These are phyloP conservation scores for Leguminivora glycinivorella DNA, from an alignment of 1,140 invertebrate genomes.

Conservation along the genomic window DNA sequence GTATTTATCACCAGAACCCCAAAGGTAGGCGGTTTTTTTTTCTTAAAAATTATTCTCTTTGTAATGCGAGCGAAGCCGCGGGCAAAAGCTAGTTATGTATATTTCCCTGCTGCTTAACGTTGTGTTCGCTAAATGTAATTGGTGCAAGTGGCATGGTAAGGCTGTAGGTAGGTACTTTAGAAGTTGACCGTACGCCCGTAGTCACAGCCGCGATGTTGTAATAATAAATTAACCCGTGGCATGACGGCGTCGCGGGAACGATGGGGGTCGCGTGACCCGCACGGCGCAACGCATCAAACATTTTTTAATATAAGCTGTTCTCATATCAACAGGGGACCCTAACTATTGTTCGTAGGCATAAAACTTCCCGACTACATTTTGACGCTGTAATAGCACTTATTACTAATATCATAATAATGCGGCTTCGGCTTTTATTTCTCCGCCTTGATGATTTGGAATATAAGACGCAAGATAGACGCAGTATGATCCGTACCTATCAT, in stretches of 20 bases:
- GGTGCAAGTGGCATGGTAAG: too few species aligned
- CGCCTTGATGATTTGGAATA: not conserved
- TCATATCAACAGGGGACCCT: slow-evolving; percentile 12
- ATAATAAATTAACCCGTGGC: slow-evolving; percentile 50
- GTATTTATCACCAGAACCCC: too few species aligned
- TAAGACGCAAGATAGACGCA: too few species aligned
- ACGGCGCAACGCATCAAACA: slow-evolving; percentile 44
- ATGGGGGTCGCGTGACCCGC: slow-evolving; percentile 74
- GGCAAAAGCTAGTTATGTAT: too few species aligned
- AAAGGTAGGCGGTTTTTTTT: too few species aligned
- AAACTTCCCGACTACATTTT: not conserved
- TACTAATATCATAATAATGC: not conserved
- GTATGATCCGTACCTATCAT: too few species aligned
- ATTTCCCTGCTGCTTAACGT: too few species aligned
- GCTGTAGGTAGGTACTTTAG: not conserved
- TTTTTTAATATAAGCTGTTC: slow-evolving; percentile 33
- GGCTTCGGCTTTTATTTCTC: not conserved
- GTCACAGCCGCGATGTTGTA: slow-evolving; percentile 15
- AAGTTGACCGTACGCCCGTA: not conserved
- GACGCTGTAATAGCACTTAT: not conserved
- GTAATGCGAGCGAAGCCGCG: too few species aligned
- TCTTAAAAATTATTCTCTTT: too few species aligned
- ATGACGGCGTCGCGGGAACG: slow-evolving; percentile 37
- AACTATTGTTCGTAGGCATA: slow-evolving; percentile 7
- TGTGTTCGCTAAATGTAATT: too few species aligned